Percentiles rank a stretch among this genome's conserved stretches.
Conservation (phyloP, 2,888 invertebrate species). For the Cataglyphis cursor region DNA sequence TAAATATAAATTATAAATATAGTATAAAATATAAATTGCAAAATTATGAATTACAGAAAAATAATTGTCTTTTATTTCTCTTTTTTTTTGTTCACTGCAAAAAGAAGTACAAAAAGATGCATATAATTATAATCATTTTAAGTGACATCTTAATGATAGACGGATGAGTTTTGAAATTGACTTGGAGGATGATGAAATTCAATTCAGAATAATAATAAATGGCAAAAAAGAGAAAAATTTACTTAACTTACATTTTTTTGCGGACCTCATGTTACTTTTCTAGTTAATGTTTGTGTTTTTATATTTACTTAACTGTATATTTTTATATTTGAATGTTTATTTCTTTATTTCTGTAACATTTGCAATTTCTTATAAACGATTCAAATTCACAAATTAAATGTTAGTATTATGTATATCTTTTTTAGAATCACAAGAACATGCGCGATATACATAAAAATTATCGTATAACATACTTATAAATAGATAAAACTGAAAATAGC, state of each 20-base stretch:
- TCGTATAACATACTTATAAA: background rate
- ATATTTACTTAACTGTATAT: background rate
- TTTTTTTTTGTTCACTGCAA: background rate
- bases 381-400: background rate
- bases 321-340: background rate
- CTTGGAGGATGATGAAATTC: background rate
- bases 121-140: background rate
- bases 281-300: background rate
- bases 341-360: background rate
- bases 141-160: slow-evolving; percentile 2
- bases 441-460: background rate
- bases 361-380: background rate
- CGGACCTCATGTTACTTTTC: background rate
- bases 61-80: background rate
- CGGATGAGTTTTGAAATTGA: background rate
- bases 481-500: background rate
- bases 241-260: background rate
- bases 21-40: background rate
- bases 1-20: background rate
- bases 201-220: background rate
- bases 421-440: background rate
- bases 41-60: background rate
- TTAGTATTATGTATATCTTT: background rate
- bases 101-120: background rate
- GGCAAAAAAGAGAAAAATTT: background rate